These are phyloP conservation scores for Brevimyrus niger DNA, from an alignment of 2,113 vertebrate genomes.

Conservation along the genomic window DNA sequence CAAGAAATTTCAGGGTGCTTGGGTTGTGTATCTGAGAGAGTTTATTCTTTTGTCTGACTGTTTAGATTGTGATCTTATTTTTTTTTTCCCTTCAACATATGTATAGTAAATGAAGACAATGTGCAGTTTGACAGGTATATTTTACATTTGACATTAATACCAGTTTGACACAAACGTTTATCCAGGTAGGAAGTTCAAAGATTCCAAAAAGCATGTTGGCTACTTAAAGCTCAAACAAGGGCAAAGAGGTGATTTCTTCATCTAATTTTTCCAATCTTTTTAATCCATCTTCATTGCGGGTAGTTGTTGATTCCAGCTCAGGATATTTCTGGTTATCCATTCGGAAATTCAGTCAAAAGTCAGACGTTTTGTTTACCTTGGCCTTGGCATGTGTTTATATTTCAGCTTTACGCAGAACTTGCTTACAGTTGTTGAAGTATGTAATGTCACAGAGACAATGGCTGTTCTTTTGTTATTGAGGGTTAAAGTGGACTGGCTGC, in stretches of 20 bases:
- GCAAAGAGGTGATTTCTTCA: not conserved
- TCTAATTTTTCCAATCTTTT: not conserved
- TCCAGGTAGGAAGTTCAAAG: not conserved
- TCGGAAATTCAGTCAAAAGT: not conserved
- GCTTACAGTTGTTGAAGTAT: not conserved
- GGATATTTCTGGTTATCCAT: not conserved
- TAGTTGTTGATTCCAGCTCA: not conserved
- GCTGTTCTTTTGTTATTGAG: not conserved
- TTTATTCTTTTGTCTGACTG: not conserved
- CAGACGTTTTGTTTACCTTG: not conserved
- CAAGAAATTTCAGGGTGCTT: not conserved
- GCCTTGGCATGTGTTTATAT: not conserved
- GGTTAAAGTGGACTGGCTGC: not conserved
- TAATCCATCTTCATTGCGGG: not conserved
- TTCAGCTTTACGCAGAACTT: not conserved
- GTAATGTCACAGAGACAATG: not conserved
- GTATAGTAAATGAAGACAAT: not conserved
- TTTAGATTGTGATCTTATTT: not conserved
- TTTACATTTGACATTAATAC: not conserved
- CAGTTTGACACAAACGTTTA: not conserved
- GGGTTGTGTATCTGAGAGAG: not conserved
- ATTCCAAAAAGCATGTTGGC: not conserved
- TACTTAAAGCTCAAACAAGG: not conserved
- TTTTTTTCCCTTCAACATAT: not conserved
- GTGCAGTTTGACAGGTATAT: not conserved